Evolutionary conservation across 2,113 vertebrate species (phyloP), one percentile per base, ranked within the genome.

Genomic region (Willisornis vidua): DNA sequence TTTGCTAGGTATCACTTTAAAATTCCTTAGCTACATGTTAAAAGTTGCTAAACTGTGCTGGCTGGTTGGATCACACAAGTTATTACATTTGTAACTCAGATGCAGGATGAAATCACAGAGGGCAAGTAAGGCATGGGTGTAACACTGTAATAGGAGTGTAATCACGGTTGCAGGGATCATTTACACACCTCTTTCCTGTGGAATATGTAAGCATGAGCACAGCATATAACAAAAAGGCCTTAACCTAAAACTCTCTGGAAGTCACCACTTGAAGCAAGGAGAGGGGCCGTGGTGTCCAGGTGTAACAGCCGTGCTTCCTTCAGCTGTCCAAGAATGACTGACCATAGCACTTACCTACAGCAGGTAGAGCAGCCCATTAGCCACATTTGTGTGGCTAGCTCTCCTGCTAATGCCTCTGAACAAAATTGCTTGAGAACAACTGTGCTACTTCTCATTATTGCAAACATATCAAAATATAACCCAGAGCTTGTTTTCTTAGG

Each of bases 31-130:
- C 48, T 92, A 77, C 77, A 73, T 61, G 65, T 75, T 86, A 90
- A 75, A 96, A 96, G 93, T 80, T 87, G 93, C 87, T 87, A 75
- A 89, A 94, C 95, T 75, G 93, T 75, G 83, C 94, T 81, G 89
- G 59, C 96, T 92, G 95, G 95, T 93, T 97, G 84, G 94, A 89
- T 93, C 86, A 75, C 86, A 74, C 3, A 8, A 80, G 39, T 81
- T 88, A 89, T 39, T 93, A 63, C 61, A 84, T 92, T 74, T 94
- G 76, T 89, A 96, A 94, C 79, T 84, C 61, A 85, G 63, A 93
- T 55, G 78, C 84, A 89, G 54, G 70, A 63, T 95, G 94, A 97
- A 88, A 79, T 90, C 85, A 96, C 78, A 19, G 67, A 94, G 83
- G 83, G 35, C 72, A 95, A 48, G 83, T 13, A 59, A 93, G 73